Evolutionary conservation across 1,140 invertebrate genomes (phyloP).

Genomic region (Neodiprion virginianus): DNA sequence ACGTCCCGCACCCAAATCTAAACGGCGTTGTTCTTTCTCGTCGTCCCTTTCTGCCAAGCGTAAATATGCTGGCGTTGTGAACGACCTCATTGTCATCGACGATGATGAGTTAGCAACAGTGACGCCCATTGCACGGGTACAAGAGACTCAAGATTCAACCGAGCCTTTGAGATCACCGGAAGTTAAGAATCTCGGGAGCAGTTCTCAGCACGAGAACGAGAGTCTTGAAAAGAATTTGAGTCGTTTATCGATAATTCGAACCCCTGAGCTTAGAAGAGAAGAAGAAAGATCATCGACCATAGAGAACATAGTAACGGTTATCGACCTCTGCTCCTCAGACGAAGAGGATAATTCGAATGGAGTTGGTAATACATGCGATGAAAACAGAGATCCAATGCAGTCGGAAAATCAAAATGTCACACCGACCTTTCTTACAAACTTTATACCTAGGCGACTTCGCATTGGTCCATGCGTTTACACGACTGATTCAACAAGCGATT

Average conservation of each 20-base stretch:
- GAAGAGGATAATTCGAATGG: slow-evolving; percentile 49
- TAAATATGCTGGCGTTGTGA: slow-evolving; percentile 23
- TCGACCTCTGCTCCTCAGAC: slow-evolving; percentile 65
- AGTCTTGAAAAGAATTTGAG: not conserved
- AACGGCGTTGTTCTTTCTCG: slow-evolving; percentile 14
- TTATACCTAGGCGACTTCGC: slow-evolving; percentile 23
- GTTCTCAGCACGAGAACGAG: not conserved
- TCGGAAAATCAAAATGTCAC: slow-evolving; percentile 15
- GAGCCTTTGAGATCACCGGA: slow-evolving; percentile 14
- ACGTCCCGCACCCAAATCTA: slow-evolving; percentile 28
- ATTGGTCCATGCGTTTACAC: slow-evolving; percentile 34
- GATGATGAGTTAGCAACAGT: slow-evolving; percentile 27
- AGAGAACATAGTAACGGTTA: slow-evolving; percentile 50
- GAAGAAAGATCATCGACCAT: slow-evolving; percentile 8
- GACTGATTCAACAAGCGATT: slow-evolving; percentile 32
- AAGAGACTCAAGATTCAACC: slow-evolving; percentile 6
- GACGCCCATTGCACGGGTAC: not conserved
- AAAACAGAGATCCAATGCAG: slow-evolving; percentile 43
- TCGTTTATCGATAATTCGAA: slow-evolving; percentile 13
- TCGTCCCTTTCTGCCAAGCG: slow-evolving; percentile 29
- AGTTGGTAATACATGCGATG: slow-evolving; percentile 31
- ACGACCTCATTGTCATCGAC: slow-evolving; percentile 34
- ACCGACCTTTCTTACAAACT: slow-evolving; percentile 5
- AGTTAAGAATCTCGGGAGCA: slow-evolving; percentile 8
- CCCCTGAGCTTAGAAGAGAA: too few relatives aligned